These are phyloP conservation scores for Galaxea fascicularis DNA, from an alignment of 92 coral and sea anemone genomes.

Conservation along the genomic window DNA sequence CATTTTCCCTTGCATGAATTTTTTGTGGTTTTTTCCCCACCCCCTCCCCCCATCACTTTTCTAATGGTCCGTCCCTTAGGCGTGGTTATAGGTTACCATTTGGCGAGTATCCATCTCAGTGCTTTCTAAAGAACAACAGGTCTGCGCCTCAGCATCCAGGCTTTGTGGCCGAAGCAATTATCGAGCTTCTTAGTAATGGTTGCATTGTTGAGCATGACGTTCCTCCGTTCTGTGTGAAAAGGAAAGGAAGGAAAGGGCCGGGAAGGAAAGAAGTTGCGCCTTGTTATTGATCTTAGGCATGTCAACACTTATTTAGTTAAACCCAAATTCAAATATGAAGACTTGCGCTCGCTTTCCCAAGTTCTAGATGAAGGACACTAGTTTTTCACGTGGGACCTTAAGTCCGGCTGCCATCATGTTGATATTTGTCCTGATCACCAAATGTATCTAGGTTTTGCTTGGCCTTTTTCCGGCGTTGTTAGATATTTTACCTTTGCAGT, in stretches of 20 bases:
- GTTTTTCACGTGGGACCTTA: too few species aligned
- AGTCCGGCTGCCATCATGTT: too few species aligned
- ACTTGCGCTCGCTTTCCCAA: too few species aligned
- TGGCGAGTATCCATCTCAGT: slow-evolving; percentile 38
- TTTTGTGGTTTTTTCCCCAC: too few species aligned
- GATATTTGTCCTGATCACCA: too few species aligned
- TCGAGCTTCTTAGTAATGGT: slow-evolving; percentile 40
- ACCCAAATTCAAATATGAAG: slow-evolving; percentile 54
- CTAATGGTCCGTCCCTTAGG: too few species aligned
- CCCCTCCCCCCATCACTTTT: too few species aligned
- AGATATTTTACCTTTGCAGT: too few species aligned
- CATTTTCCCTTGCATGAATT: too few species aligned
- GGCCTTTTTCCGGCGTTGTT: slow-evolving; percentile 2
- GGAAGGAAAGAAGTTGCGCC: slow-evolving; percentile 24
- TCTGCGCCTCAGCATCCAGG: slow-evolving; percentile 32
- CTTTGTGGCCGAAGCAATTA: slow-evolving; percentile 55
- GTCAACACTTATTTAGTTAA: slow-evolving; percentile 37
- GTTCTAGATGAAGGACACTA: slow-evolving; percentile 30
- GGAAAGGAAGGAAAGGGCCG: too few species aligned
- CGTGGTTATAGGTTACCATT: slow-evolving; percentile 65
- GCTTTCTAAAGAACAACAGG: slow-evolving; percentile 37
- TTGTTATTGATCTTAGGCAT: slow-evolving; percentile 49
- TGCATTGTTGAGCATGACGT: slow-evolving; percentile 65
- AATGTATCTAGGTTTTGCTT: slow-evolving; percentile 48
- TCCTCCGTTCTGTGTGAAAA: too few species aligned